Evolutionary conservation across 2,797 vertebrate genomes (phyloP), one percentile per base, ranked within the genome.

Genomic region (Aplochiton taeniatus): DNA sequence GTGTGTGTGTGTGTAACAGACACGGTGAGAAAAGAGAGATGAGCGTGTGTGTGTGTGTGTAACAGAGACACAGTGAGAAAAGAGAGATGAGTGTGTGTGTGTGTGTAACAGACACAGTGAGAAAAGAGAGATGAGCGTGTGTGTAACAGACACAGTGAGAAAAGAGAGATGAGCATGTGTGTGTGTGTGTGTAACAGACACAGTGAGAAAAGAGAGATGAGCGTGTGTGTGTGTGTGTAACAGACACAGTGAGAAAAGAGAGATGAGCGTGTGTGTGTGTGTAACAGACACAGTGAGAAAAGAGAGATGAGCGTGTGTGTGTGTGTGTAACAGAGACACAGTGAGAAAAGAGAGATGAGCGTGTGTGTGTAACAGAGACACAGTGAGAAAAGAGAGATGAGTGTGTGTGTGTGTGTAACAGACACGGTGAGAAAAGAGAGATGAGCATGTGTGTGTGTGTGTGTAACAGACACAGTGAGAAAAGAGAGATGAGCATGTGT

Each of bases 21-120:
- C 1, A 60, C 44, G 20, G 65, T 65, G 9, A 9, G n/a, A 9
- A n/a, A 12, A 48, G 58, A 48, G 19, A 54, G 48, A n/a, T n/a
- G n/a, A n/a, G n/a, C n/a, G n/a, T n/a, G n/a, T n/a, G n/a, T n/a
- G n/a, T n/a, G n/a, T n/a, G n/a, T n/a, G n/a, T n/a, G n/a, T n/a
- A n/a, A 53, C 9, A n/a, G n/a, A 62, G 13, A 51, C 18, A 62
- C 11, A 58, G 41, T 17, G 57, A 18, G n/a, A 13, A 11, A 44
- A n/a, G 16, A 9, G 42, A n/a, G 42, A 16, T n/a, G 20, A 58
- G n/a, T n/a, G n/a, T n/a, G n/a, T n/a, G n/a, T n/a, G n/a, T n/a
- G 66, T 72, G 67, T 46, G 44, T 18, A 0, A 13, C 19, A 20
- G 44, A 4, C 1, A 60, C 44, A 47, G 65, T 65, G 9, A 9